A percentile compares a stretch with the other conserved stretches of the same genome.
Conservation (phyloP, 2,797 vertebrate species). For the Spinus pinus region DNA sequence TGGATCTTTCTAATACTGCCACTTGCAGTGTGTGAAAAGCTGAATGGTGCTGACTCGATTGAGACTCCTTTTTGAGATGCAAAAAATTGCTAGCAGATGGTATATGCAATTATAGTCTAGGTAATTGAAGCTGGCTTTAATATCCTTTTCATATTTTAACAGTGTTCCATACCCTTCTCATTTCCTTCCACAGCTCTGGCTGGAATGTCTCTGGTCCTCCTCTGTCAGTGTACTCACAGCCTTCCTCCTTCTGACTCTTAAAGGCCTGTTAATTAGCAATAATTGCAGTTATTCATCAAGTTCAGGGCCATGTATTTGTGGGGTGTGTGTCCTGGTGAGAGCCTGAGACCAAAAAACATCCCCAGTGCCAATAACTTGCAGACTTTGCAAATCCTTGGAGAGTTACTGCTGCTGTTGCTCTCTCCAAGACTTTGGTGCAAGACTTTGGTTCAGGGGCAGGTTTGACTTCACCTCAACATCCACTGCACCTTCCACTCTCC, state of each 20-base stretch:
- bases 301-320: background rate
- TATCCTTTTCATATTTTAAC: background rate
- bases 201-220: background rate
- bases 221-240: background rate
- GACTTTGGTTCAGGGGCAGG: background rate
- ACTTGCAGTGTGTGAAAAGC: background rate
- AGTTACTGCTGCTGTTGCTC: background rate
- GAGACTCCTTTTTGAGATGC: background rate
- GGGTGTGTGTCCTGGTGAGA: background rate
- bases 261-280: background rate
- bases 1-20: background rate
- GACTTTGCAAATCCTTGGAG: background rate
- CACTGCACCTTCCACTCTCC: background rate
- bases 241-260: background rate
- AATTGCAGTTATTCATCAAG: background rate
- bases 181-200: background rate
- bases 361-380: background rate
- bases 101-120: background rate
- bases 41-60: constrained; percentile 3
- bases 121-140: background rate
- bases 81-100: background rate
- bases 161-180: background rate
- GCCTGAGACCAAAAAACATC: accelerated
- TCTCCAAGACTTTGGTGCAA: background rate
- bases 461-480: background rate